Conservation (phyloP, 2,888 invertebrate species). For the Tipula confusa region DNA sequence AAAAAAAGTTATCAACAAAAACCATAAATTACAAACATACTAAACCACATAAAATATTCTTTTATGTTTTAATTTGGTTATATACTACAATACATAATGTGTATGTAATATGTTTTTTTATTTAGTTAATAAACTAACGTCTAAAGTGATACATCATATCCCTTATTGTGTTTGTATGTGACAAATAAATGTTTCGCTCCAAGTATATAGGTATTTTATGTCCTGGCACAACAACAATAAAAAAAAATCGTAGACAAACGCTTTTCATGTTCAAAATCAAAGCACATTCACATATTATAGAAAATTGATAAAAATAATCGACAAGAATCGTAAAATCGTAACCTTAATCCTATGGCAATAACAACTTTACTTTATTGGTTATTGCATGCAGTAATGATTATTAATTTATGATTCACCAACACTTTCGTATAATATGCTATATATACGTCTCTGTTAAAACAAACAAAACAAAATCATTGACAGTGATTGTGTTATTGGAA, state of each 20-base stretch:
- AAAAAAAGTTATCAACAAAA: background rate
- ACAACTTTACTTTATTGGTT: background rate
- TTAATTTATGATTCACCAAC: background rate
- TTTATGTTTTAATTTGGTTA: background rate
- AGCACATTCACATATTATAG: background rate
- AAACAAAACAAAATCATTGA: background rate
- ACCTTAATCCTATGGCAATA: background rate
- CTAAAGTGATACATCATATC: background rate
- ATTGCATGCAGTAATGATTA: background rate
- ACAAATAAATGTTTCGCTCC: background rate
- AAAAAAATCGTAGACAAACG: background rate
- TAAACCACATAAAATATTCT: background rate
- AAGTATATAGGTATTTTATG: no score
- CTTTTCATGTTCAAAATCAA: background rate
- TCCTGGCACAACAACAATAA: background rate
- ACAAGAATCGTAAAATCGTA: background rate
- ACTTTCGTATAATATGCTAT: background rate
- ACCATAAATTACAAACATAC: background rate
- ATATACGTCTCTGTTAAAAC: background rate
- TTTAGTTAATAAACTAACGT: background rate
- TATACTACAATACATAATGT: background rate
- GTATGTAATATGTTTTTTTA: background rate
- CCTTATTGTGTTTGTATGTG: background rate
- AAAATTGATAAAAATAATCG: background rate
- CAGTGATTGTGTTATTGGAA: background rate